These are phyloP conservation scores for Acrocephalus arundinaceus DNA, from an alignment of 2,113 vertebrate genomes.

Conservation along the genomic window DNA sequence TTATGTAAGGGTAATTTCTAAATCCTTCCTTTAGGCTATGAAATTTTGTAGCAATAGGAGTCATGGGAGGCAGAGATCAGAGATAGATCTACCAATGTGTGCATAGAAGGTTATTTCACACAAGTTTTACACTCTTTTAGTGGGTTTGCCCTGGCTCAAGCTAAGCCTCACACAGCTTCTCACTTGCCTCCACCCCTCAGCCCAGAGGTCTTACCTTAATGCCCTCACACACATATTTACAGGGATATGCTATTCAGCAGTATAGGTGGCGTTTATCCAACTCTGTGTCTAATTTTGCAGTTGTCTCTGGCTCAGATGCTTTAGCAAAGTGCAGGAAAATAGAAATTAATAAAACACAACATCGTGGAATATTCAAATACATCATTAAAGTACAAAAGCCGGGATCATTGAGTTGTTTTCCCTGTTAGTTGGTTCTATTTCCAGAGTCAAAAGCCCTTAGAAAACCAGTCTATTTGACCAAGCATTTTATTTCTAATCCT, in stretches of 20 bases:
- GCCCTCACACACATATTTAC: accelerated
- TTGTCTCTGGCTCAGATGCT: neutral
- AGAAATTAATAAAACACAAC: neutral
- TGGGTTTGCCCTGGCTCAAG: neutral
- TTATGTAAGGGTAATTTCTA: neutral
- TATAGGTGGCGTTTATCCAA: neutral
- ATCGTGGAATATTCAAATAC: neutral
- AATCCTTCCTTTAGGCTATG: neutral
- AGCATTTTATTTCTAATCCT: neutral
- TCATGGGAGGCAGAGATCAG: neutral
- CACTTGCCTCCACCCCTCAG: accelerated
- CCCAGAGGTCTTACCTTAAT: neutral
- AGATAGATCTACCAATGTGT: neutral
- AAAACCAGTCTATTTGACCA: neutral
- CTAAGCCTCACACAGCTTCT: neutral
- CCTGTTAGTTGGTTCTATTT: neutral
- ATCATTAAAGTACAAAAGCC: neutral
- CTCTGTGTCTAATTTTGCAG: neutral
- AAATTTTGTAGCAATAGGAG: neutral
- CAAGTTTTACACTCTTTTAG: neutral
- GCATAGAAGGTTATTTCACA: neutral
- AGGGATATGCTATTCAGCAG: neutral
- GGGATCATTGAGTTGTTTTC: neutral
- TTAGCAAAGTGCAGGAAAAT: neutral
- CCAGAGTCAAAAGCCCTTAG: neutral